Base-by-base conservation (phyloP, 2,797 vertebrate species). In the Micrastur ruficollis region DNA sequence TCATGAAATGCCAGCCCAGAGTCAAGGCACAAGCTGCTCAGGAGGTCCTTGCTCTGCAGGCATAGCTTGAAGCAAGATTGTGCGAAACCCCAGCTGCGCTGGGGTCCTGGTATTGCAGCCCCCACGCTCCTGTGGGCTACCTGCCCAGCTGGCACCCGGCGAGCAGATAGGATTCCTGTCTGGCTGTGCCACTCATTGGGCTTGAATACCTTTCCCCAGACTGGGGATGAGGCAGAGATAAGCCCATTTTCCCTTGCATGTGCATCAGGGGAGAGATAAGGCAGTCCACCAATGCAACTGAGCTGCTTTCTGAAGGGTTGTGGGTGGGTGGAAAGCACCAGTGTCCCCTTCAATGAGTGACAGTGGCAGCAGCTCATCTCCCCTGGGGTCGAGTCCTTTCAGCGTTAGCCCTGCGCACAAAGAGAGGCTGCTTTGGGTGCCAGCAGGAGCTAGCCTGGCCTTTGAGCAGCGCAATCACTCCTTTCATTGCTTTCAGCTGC, bases 401-500 rank as follows among this genome's bases (percentile, higher is more conserved):
- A 91, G 52, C 0, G 0, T 46, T 81, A 61, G 65, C 63, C 61
- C 50, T 87, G 53, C 1, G 5, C 44, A 66, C 68, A 96, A 96
- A 93, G 42, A 49, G 79, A 95, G 52, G 38, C 93, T 93, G 61
- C 87, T 91, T 72, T 81, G 29, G 61, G 67, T 1, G 1, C 50
- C 27, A 68, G 50, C 65, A 46, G 27, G 44, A 87, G n/a, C 2
- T 3, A 86, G 74, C 31, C 80, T 91, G 86, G 59, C 76, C 85
- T 95, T 92, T 89, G 85, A 82, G 59, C 34, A 66, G 49, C 53
- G 87, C 82, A 79, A 56, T 79, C 2, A 16, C 19, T 14, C 68
- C 65, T 94, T 96, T 81, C 89, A 83, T n/a, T 85, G n/a, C 58
- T 85, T 95, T 90, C 81, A 82, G 42, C 65, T 82, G 58, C 55